These are phyloP conservation scores for Idaea straminata DNA, from an alignment of 2,888 invertebrate species.

Conservation along the genomic window DNA sequence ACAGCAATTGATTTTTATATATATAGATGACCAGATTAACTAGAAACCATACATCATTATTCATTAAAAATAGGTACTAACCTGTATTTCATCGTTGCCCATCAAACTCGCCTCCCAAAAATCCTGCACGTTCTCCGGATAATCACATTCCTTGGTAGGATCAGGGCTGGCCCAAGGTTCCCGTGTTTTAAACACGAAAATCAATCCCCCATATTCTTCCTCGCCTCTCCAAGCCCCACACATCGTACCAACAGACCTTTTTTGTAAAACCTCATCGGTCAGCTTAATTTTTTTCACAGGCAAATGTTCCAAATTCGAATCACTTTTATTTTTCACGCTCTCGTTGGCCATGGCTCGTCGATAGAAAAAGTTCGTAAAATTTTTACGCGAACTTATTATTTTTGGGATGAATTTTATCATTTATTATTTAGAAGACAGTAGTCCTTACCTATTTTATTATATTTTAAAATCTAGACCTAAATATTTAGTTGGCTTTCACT, in stretches of 20 bases:
- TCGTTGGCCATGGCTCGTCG: constrained; percentile 45
- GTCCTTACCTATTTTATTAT: not conserved
- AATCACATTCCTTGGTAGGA: constrained; percentile 62
- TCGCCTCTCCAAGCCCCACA: constrained; percentile 76
- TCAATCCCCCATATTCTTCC: constrained; percentile 69
- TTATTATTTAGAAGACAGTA: constrained; percentile 13
- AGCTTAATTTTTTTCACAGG: constrained; percentile 60
- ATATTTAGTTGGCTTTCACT: not conserved
- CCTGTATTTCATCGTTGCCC: constrained; percentile 54
- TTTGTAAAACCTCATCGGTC: constrained; percentile 18
- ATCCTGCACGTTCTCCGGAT: constrained; percentile 72
- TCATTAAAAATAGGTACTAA: constrained; percentile 24
- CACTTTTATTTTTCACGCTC: constrained; percentile 43
- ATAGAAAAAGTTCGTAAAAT: constrained; percentile 12
- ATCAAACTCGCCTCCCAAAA: constrained; percentile 64
- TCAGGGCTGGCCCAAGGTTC: constrained; percentile 65
- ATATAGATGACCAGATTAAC: not conserved
- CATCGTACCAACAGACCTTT: constrained; percentile 57
- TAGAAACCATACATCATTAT: not conserved
- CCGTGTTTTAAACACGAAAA: constrained; percentile 65
- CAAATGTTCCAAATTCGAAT: constrained; percentile 40
- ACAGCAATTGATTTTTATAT: no score
- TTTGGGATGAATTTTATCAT: constrained; percentile 37
- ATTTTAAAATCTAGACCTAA: not conserved
- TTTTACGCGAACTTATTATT: constrained; percentile 26